phyloP scores from a whole-genome alignment of 1,140 invertebrate species.

The Pogonomyrmex californicus region DNA sequence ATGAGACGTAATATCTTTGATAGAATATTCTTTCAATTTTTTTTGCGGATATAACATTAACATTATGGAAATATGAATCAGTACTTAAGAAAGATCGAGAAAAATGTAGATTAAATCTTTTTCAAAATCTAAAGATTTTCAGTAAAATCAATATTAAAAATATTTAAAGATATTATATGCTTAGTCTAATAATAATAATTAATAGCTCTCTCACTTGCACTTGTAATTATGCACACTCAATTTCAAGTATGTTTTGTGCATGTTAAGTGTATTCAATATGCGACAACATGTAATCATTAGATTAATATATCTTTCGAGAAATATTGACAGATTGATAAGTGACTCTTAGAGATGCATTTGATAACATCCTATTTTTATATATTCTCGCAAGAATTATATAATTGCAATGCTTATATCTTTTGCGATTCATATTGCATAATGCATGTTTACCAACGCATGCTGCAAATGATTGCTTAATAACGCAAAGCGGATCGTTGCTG shows the following conservation, averaged over 20 bases:
- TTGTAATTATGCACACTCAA: background rate
- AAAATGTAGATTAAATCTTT: background rate
- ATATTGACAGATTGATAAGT: constrained; percentile 18
- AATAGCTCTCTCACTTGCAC: background rate
- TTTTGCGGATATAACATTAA: background rate
- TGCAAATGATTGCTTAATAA: constrained; percentile 15
- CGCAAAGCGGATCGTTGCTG: background rate
- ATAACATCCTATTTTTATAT: background rate
- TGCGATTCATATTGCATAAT: constrained; percentile 33
- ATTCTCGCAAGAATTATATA: background rate
- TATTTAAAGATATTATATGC: background rate
- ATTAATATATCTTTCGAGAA: background rate
- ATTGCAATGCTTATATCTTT: constrained; percentile 29
- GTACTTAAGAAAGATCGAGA: background rate
- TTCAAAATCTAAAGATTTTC: background rate
- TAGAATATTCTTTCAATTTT: background rate
- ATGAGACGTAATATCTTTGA: background rate
- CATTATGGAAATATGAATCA: background rate
- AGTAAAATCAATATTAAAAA: background rate
- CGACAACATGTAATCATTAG: background rate
- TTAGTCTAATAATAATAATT: background rate
- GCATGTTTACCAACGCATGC: background rate
- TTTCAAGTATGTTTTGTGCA: background rate
- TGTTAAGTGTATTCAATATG: background rate
- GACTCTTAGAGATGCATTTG: background rate